Evolutionary conservation across 2,888 invertebrate species (phyloP), one percentile per base, ranked within the genome.

Genomic region (Ashinkailepas kermadecensis): DNA sequence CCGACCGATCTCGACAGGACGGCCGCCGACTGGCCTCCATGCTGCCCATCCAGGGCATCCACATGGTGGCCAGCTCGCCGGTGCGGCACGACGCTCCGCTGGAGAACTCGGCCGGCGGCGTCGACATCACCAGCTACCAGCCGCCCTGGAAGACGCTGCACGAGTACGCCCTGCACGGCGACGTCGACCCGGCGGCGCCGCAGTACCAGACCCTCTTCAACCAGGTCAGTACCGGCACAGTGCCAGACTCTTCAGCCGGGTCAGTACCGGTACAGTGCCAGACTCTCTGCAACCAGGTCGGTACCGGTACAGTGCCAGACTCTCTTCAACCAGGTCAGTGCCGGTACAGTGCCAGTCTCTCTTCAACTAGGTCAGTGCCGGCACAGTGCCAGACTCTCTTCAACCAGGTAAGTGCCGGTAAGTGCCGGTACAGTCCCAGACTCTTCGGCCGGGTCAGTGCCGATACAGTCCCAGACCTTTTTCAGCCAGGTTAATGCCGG

Each of bases 61-160:
- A 99, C 39, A 94, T 99, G 93, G 96, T 99, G 83, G 99, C 99
- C 78, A 95, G 96, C 78, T 96, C 97, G 85, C 90, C 90, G 9
- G 88, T 89, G 9, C 87, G 89, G 21, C 89, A 90, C 85, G 89
- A 84, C 85, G 86, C 86, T 82, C 85, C 86, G 57, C 82, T 86
- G 81, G 81, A 82, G 15, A 81, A 81, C 25, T 81, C 78, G n/a
- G 64, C 57, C 80, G 82, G 79, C 80, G 85, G 86, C 93, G 90
- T 97, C 82, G 97, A 98, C 89, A 93, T 94, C 59, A 92, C 93
- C 86, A 95, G 96, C 84, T 99, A 97, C 90, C 97, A 97, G 89
- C 97, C 96, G 82, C 96, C 95, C 78, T 98, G 97, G 98, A 97
- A 97, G 89, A 96, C 97, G 83, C 92, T 97, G 81, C 94, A 94